Evolutionary conservation across 2,797 vertebrate species (phyloP), one percentile per base, ranked within the genome.

Genomic region (Chelidonichthys spinosus): DNA sequence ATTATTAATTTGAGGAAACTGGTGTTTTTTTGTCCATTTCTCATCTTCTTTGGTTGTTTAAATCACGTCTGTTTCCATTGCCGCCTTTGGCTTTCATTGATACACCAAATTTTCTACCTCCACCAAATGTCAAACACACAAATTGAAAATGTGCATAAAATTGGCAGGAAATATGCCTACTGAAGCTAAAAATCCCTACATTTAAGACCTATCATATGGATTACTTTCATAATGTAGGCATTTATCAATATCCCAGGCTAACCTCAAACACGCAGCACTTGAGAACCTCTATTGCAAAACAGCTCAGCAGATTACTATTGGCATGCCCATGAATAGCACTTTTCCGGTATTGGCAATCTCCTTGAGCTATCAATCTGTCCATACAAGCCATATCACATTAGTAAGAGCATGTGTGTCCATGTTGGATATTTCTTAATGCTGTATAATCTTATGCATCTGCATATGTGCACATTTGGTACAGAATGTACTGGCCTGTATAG

Each of bases 401-500:
- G 25, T 15, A 62, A 37, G 17, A 60, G 37, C 62, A 37, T 64
- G 46, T 61, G 37, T 67, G 43, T 49, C 4, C 4, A 59, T 61
- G 62, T 36, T 54, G 10, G 18, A 53, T 33, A 36, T 72, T 43
- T 54, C 18, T 17, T 44, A 54, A 54, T 36, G 14, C 32, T 46
- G 18, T 35, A 49, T 43, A 50, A 67, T 58, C 15, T 7, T 50
- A 53, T 73, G 52, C 77, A 71, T 83, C 50, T 84, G 65, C 55
- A 47, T 49, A 60, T 7, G 39, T 72, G 64, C 36, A 81, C 69
- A 62, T 67, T 75, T 63, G 43, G 73, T 65, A 87, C 74, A 78
- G 73, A 77, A 89, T 81, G 47, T 88, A 43, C 81, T 46, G 40
- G 53, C 46, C 50, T 39, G 33, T 69, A 61, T 75, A 18, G 46